Conservation (phyloP, 2,888 invertebrate species). For the Athrips mouffetella region DNA sequence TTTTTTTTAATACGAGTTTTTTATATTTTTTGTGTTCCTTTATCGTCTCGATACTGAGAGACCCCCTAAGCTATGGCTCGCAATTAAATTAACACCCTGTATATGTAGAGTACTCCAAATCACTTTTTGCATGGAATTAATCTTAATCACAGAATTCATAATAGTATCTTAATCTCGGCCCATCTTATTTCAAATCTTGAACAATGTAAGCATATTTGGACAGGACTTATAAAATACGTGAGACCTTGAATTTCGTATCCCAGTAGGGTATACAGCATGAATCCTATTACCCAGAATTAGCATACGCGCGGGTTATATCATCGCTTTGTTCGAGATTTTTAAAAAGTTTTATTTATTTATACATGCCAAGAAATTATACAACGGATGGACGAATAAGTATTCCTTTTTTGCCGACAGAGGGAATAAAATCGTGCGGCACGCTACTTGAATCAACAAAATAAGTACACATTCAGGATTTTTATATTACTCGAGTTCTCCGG, state of each 20-base stretch:
- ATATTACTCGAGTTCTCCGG: conserved; percentile 22
- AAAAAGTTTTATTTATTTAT: conserved; percentile 27
- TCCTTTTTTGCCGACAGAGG: conserved; percentile 28
- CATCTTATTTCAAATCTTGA: not conserved
- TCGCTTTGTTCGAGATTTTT: conserved; percentile 18
- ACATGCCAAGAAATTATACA: conserved; percentile 28
- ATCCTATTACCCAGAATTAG: conserved; percentile 13
- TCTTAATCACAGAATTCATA: not conserved
- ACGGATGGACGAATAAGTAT: conserved; percentile 22
- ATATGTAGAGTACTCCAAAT: too few relatives aligned
- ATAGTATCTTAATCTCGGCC: too few relatives aligned
- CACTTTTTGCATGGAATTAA: too few relatives aligned
- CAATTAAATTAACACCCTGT: too few relatives aligned
- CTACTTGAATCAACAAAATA: conserved; percentile 31
- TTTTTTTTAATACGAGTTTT: too few relatives aligned
- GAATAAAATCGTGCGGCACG: conserved; percentile 28
- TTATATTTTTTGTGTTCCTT: too few relatives aligned
- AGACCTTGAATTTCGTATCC: conserved; percentile 8
- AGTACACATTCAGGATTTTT: conserved; percentile 23
- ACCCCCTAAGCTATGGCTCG: too few relatives aligned
- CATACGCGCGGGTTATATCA: conserved; percentile 6
- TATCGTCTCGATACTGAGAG: too few relatives aligned
- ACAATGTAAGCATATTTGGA: not conserved
- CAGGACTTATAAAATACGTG: not conserved
- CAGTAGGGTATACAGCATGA: conserved; percentile 10